phyloP scores from a whole-genome alignment of 2,797 vertebrate species.

The Carcharodon carcharias region DNA sequence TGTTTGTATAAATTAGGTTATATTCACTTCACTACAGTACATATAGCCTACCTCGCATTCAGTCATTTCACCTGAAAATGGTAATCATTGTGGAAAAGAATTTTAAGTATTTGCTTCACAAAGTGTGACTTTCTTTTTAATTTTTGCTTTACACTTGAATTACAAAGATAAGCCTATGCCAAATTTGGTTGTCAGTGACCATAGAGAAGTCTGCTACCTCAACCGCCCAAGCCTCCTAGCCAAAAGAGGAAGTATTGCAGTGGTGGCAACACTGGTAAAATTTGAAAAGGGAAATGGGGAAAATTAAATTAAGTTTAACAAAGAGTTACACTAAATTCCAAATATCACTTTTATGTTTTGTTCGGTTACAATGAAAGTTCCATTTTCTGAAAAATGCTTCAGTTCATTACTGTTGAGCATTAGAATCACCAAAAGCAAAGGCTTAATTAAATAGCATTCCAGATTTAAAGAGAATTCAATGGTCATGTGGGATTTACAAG shows the following conservation, averaged over 20 bases:
- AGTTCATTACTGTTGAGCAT: not conserved
- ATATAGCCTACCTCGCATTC: not conserved
- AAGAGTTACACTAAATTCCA: not conserved
- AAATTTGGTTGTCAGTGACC: not conserved
- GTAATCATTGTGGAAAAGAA: not conserved
- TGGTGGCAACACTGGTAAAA: conserved; percentile 16
- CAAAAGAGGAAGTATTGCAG: conserved; percentile 11
- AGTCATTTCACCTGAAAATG: not conserved
- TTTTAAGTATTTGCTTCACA: not conserved
- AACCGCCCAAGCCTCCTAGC: not conserved
- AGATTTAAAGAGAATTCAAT: not conserved
- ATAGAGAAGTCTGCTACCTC: not conserved
- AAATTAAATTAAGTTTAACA: not conserved
- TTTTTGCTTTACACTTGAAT: not conserved
- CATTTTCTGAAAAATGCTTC: not conserved
- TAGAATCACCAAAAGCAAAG: not conserved
- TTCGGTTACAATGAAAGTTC: not conserved
- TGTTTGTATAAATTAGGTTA: not conserved
- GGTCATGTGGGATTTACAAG: not conserved
- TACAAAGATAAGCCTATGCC: not conserved
- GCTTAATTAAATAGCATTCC: not conserved
- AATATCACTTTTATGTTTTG: not conserved
- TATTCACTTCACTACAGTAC: not conserved
- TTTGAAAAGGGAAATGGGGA: conserved; percentile 13
- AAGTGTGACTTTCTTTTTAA: not conserved